Evolutionary conservation across 2,888 invertebrate genomes (phyloP), one percentile per base, ranked within the genome.

Genomic region (Agrochola lota): DNA sequence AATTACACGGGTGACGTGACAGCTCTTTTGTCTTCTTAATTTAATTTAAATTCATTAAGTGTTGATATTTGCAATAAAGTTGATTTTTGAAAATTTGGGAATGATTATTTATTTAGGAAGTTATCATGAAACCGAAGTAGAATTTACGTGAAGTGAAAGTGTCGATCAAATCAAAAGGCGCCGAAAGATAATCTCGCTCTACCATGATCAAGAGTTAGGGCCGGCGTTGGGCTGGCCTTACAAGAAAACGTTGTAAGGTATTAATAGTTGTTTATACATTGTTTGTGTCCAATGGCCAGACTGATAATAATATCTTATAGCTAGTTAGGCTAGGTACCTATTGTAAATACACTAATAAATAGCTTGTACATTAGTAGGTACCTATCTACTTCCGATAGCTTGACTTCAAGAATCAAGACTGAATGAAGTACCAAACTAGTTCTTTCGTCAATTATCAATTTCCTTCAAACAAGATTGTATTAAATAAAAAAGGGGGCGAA

Each of bases 181-280:
- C 46, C 15, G 46, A 15, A 46, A 46, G 15, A 46, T 15, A 46
- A 46, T 46, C 46, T 15, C 15, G 46, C 46, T 15, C 12, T 46
- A 46, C 46, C 46, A 15, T 15, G 46, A 46, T 46, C 46, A 15
- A 46, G 46, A 12, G 46, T 12, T 6, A 40, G 40, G 15, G 46
- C 15, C 46, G 46, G 46, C 46, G 46, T 12, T 46, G 17, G 20
- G 7, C 30, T 17, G 9, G 11, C 30, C 59, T 46, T 26, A 49
- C 35, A 60, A 60, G 77, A 74, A 74, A 77, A 74, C 17, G 11
- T 40, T 35, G 23, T 40, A 26, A 23, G 8, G n/a, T 49, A 49
- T n/a, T 17, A 49, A 3, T 49, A 40, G 49, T n/a, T 20, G 55
- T 74, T 9, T 57, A 57, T 3, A 57, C n/a, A 57, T 30, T 57